These are phyloP conservation scores for Motacilla tschutschensis DNA, from an alignment of 2,113 vertebrate species.

Conservation along the genomic window DNA sequence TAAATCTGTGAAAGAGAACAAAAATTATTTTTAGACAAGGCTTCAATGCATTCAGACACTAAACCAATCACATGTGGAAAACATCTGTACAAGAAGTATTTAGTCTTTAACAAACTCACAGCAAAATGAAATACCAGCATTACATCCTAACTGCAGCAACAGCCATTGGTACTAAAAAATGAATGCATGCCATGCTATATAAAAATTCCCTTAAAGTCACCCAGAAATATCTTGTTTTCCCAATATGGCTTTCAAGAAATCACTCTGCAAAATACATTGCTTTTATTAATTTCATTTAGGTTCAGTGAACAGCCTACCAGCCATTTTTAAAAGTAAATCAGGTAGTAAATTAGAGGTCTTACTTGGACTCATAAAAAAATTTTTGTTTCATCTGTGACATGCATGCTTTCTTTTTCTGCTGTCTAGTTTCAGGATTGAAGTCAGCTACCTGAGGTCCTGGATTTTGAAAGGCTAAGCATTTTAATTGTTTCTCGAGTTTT, in stretches of 20 bases:
- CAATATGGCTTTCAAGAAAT: not conserved
- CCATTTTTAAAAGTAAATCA: not conserved
- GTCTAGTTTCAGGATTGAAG: constrained; percentile 78
- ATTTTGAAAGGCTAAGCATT: constrained; percentile 76
- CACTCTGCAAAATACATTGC: not conserved
- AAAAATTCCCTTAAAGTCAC: not conserved
- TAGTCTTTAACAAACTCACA: not conserved
- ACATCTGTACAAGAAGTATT: not conserved
- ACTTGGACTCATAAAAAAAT: constrained; percentile 66
- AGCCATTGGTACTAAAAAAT: not conserved
- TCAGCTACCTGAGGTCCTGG: constrained; percentile 78
- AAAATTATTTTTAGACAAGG: not conserved
- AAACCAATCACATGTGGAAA: not conserved
- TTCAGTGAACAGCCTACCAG: not conserved
- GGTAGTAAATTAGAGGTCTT: constrained; percentile 46
- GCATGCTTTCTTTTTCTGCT: constrained; percentile 71
- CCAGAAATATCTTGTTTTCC: not conserved
- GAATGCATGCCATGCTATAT: not conserved
- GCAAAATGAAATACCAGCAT: not conserved
- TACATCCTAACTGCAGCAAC: not conserved
- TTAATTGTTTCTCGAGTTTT: constrained; percentile 75
- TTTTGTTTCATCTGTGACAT: constrained; percentile 73
- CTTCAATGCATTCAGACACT: not conserved
- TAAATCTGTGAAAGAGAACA: constrained; percentile 26
- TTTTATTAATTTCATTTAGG: not conserved